Evolutionary conservation across 2,113 vertebrate genomes (phyloP), one percentile per base, ranked within the genome.

Genomic region (Lucifuga dentata): DNA sequence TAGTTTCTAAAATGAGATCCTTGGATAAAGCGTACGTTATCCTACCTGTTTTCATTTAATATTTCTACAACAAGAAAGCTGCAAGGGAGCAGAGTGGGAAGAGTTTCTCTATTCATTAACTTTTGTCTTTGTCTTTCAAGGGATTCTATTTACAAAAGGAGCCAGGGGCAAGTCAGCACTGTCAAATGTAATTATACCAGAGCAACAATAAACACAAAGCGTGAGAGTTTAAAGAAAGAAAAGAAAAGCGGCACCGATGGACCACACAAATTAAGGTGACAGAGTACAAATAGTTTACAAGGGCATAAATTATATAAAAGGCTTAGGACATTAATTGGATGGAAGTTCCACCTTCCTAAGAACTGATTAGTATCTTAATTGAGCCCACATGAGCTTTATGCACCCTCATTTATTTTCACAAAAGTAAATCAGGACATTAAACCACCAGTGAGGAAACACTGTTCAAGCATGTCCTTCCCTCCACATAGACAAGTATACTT

Each of bases 371-470:
- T 11, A 2, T 1, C 8, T 11, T 65, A 40, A 68, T 70, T 58
- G 68, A 10, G 63, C 58, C 74, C 62, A 56, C 78, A 44, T 52
- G 11, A 44, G 61, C 12, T 21, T 8, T 15, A 68, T 64, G 63
- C 45, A 44, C 53, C 43, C 35, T 15, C 17, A 56, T 56, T 35
- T 55, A 15, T 1, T 50, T 24, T 56, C 48, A 36, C 36, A 5
- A 32, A 23, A 23, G 5, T 5, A 57, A n/a, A 64, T 50, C 11
- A 9, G 51, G 44, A 43, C 8, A 0, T 44, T 17, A 49, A 45
- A 38, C 17, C 17, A 2, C 17, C 1, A 39, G 56, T 19, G 52
- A 55, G 15, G 13, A 71, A 59, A 61, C 26, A 5, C 7, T 0
- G 0, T 7, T 16, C 17, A 19, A 23, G 4, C 32, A 1, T 19